A percentile compares a stretch with the other conserved stretches of the same genome.
Evolutionary conservation across 1,140 invertebrate species (phyloP).

Genomic region (Euwallacea similis): DNA sequence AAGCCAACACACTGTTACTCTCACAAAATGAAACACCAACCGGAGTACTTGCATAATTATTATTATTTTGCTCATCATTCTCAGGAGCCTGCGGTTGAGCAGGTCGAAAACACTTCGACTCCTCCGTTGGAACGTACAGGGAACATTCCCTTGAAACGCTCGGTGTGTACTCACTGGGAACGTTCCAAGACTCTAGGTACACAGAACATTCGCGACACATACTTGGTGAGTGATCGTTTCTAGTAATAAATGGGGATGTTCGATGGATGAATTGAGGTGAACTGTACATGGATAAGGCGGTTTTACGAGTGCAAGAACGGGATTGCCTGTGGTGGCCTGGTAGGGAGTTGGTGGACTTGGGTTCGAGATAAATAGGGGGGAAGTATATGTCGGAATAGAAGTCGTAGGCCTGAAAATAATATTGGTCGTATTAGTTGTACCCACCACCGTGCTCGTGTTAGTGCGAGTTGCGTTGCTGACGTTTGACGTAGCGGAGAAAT

Average conservation of each 20-base stretch:
- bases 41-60: conserved; percentile 38
- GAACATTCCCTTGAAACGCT: conserved; percentile 33
- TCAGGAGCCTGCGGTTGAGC: not conserved
- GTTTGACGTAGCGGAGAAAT: not conserved
- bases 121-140: conserved; percentile 17
- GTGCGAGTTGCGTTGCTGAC: no score
- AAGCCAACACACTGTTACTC: conserved; percentile 16
- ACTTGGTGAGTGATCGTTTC: conserved; percentile 26
- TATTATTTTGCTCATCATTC: conserved; percentile 25
- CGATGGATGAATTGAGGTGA: conserved; percentile 45
- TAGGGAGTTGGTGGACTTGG: conserved; percentile 51
- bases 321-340: conserved; percentile 54
- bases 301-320: conserved; percentile 52
- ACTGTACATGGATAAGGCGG: conserved; percentile 51
- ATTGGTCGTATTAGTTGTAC: not conserved
- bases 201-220: conserved; percentile 36
- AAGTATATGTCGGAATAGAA: conserved; percentile 74
- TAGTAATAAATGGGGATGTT: conserved; percentile 31
- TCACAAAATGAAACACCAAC: conserved; percentile 7
- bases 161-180: conserved; percentile 27
- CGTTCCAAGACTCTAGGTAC: conserved; percentile 29
- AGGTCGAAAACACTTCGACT: conserved; percentile 4
- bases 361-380: conserved; percentile 51
- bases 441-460: conserved; percentile 11
- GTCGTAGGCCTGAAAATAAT: conserved; percentile 53